These are phyloP conservation scores for Ctenochaetus hawaiiensis DNA, from an alignment of 2,797 vertebrate genomes.

Conservation along the genomic window DNA sequence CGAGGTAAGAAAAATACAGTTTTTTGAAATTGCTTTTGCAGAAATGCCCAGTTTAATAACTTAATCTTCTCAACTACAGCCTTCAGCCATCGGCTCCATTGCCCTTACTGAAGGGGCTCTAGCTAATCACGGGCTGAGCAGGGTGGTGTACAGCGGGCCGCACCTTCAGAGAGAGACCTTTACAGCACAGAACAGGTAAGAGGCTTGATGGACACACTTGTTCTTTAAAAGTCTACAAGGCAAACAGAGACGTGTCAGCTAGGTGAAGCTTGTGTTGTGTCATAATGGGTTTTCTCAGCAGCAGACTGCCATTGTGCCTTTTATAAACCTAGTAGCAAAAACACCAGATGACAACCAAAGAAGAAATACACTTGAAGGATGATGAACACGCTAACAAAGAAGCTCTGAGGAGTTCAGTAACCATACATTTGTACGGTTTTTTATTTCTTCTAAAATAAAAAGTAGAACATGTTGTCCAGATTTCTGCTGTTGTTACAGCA, in stretches of 20 bases:
- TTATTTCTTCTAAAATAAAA: not conserved
- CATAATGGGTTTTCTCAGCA: constrained; percentile 24
- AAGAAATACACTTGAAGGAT: constrained; percentile 8
- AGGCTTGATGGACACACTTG: not conserved
- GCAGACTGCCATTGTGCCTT: not conserved
- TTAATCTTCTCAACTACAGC: constrained; percentile 78
- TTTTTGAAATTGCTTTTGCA: not conserved
- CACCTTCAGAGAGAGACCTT: constrained; percentile 97
- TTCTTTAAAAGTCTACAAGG: not conserved
- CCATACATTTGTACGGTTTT: not conserved
- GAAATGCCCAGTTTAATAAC: constrained; percentile 9
- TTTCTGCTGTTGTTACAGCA: too few relatives aligned
- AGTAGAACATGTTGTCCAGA: not conserved
- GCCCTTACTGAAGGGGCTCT: constrained; percentile 96
- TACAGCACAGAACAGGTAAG: constrained; percentile 96
- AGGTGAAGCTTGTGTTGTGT: constrained; percentile 10
- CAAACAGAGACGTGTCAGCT: not conserved
- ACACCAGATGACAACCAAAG: constrained; percentile 7
- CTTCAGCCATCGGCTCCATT: constrained; percentile 95
- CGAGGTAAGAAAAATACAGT: constrained; percentile 87
- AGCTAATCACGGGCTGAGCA: constrained; percentile 94
- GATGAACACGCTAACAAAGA: constrained; percentile 13
- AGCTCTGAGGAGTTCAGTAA: not conserved
- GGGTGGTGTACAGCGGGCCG: constrained; percentile 96
- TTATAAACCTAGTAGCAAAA: constrained; percentile 9